phyloP scores from a whole-genome alignment of 2,113 vertebrate species.

The Rhegmatorhina hoffmannsi region DNA sequence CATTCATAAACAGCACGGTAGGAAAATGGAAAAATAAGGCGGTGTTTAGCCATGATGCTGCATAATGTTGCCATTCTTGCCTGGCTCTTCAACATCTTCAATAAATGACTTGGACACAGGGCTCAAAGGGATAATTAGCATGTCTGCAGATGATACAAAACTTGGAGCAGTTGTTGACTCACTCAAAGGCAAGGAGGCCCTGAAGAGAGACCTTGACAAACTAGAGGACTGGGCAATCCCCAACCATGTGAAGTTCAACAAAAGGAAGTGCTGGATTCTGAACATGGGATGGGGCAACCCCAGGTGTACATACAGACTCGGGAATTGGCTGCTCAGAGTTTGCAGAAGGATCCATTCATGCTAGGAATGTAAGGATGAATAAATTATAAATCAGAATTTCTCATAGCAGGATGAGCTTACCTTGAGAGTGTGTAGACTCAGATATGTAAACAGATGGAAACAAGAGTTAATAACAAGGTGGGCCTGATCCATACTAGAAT shows the following conservation, averaged over 20 bases:
- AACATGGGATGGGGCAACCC: neutral
- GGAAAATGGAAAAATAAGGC: neutral
- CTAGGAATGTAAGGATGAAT: neutral
- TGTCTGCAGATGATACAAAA: neutral
- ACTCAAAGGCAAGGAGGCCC: neutral
- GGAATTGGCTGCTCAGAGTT: neutral
- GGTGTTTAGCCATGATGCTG: neutral
- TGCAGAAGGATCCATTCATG: neutral
- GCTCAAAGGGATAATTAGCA: neutral
- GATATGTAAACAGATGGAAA: neutral
- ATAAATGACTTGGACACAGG: neutral
- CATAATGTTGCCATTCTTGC: neutral
- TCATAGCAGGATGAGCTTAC: neutral
- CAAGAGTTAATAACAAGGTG: neutral
- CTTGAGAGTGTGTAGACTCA: neutral
- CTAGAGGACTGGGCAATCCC: neutral
- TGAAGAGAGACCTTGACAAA: neutral
- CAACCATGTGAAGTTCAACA: neutral
- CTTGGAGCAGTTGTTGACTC: neutral
- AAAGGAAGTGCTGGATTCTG: neutral
- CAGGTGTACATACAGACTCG: neutral
- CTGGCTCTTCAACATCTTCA: neutral
- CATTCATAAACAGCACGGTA: neutral
- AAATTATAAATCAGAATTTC: neutral
- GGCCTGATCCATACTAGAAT: neutral